A percentile compares a stretch with the other conserved stretches of the same genome.
Evolutionary conservation across 2,888 invertebrate genomes (phyloP).

Genomic region (Reticulitermes lucifugus): DNA sequence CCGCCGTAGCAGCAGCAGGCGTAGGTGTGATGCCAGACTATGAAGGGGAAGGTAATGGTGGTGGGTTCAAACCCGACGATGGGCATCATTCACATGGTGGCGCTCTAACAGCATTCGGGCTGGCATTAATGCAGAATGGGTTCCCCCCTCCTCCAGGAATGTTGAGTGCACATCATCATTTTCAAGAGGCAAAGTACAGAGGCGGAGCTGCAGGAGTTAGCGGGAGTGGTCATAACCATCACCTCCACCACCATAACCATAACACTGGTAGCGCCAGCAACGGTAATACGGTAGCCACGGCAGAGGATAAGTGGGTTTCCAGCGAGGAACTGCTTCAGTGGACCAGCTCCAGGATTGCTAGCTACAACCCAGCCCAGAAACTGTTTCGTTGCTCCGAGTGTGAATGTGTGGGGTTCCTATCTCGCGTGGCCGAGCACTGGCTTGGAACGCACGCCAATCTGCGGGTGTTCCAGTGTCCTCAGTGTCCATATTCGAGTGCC

Average conservation of each 20-base stretch:
- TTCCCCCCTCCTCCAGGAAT: slow-evolving; percentile 74
- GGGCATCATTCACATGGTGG: slow-evolving; percentile 41
- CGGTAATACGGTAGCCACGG: slow-evolving; percentile 43
- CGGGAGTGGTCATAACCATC: slow-evolving; percentile 68
- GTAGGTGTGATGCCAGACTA: slow-evolving; percentile 57
- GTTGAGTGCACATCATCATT: slow-evolving; percentile 63
- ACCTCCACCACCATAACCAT: slow-evolving; percentile 40
- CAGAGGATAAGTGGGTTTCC: slow-evolving; percentile 72
- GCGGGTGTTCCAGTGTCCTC: slow-evolving; percentile 73
- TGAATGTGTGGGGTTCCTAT: slow-evolving; percentile 80
- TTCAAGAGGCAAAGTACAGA: slow-evolving; percentile 57
- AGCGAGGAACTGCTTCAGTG: slow-evolving; percentile 77
- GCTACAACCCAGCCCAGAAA: slow-evolving; percentile 81
- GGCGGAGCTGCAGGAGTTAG: slow-evolving; percentile 43
- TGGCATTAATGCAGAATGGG: slow-evolving; percentile 81
- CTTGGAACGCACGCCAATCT: slow-evolving; percentile 78
- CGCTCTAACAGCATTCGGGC: slow-evolving; percentile 67
- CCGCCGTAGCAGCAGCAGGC: slow-evolving; percentile 55
- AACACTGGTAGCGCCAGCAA: background rate
- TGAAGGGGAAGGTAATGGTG: slow-evolving; percentile 44
- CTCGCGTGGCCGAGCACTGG: slow-evolving; percentile 82
- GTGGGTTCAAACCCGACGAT: slow-evolving; percentile 38
- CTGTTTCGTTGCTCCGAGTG: slow-evolving; percentile 81
- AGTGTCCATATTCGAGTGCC: slow-evolving; percentile 80
- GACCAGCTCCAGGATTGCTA: slow-evolving; percentile 84